phyloP scores from a whole-genome alignment of 2,888 invertebrate species.

The Andrena trimmerana region DNA sequence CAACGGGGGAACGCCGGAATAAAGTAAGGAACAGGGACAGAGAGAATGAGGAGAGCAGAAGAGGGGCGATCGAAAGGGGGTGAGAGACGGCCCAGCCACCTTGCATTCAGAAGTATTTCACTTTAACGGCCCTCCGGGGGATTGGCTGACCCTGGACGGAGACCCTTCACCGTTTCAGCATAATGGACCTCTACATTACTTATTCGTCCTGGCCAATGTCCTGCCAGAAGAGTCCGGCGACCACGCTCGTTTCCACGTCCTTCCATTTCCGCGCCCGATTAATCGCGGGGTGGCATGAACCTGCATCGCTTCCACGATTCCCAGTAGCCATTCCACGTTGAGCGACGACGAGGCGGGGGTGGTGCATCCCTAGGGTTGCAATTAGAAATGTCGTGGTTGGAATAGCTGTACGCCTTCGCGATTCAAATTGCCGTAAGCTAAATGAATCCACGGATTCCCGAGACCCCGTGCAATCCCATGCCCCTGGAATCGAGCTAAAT shows the following conservation, averaged over 20 bases:
- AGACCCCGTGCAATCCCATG: neutral
- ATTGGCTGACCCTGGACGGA: conserved; percentile 83
- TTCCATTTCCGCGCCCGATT: conserved; percentile 67
- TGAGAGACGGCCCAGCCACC: conserved; percentile 80
- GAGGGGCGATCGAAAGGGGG: conserved; percentile 44
- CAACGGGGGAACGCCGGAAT: conserved; percentile 57
- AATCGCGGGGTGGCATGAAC: conserved; percentile 61
- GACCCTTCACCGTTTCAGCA: conserved; percentile 84
- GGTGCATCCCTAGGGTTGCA: neutral
- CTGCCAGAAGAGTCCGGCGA: conserved; percentile 66
- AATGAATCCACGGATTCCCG: neutral
- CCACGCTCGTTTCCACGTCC: conserved; percentile 67
- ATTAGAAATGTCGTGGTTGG: neutral
- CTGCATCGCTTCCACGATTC: neutral
- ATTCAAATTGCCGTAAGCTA: too few relatives aligned
- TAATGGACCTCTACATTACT: conserved; percentile 85
- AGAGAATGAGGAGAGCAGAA: conserved; percentile 55
- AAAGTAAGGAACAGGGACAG: conserved; percentile 24
- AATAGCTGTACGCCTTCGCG: too few relatives aligned
- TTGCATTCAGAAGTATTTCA: conserved; percentile 85
- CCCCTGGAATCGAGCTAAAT: neutral
- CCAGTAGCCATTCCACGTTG: neutral
- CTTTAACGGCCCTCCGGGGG: conserved; percentile 85
- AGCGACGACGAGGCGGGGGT: neutral
- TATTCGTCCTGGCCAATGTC: conserved; percentile 83